A percentile compares a stretch with the other conserved stretches of the same genome.
These are phyloP conservation scores for Nyctereutes procyonoides DNA, from an alignment of 2,113 vertebrate species.

Conservation along the genomic window DNA sequence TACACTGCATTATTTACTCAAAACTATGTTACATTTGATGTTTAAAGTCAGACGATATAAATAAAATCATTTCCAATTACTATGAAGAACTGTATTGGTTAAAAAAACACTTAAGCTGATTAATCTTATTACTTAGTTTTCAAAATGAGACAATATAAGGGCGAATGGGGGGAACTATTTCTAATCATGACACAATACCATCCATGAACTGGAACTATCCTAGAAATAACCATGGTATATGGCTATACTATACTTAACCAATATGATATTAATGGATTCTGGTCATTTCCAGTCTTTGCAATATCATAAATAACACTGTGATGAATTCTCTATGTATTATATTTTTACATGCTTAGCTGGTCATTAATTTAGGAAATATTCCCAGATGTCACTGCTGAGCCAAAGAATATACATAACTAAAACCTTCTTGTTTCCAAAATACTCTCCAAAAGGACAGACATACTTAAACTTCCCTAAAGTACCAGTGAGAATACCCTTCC, in stretches of 20 bases:
- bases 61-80: neutral
- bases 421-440: neutral
- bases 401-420: neutral
- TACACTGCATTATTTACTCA: neutral
- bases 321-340: neutral
- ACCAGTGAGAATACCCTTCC: neutral
- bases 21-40: neutral
- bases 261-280: neutral
- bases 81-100: neutral
- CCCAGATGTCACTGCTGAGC: neutral
- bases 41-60: neutral
- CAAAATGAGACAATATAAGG: neutral
- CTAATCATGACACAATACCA: neutral
- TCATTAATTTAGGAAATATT: neutral
- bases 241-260: neutral
- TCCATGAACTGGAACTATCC: neutral
- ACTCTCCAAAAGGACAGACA: neutral
- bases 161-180: neutral
- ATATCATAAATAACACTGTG: neutral
- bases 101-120: neutral
- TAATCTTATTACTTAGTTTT: neutral
- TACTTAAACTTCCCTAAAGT: neutral
- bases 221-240: neutral
- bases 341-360: neutral
- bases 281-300: neutral